Base-by-base conservation (phyloP, 2,888 invertebrate genomes). In the Agrotis puta region DNA sequence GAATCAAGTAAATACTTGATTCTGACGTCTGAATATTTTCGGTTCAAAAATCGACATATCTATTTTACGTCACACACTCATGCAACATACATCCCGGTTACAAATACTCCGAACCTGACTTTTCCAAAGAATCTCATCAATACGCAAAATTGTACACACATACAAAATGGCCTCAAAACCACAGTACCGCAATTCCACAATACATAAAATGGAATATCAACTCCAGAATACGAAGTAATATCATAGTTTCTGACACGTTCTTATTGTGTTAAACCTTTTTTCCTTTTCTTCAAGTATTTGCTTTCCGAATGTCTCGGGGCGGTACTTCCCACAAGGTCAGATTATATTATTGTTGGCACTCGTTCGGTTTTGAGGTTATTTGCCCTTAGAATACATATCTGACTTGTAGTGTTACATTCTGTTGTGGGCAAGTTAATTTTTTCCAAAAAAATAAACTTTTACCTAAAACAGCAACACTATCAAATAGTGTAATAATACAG, bases 201-300 rank as follows among this genome's bases (percentile, higher is more conserved):
- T 13, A 66, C 7, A 39, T 45, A 66, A 76, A 45, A 45, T 43
- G 45, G 24, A 33, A 53, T 45, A 70, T 63, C 43, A 56, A 77
- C 48, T 71, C 33, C 43, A 71, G 43, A 70, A 58, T 74, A 71
- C 53, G 57, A 54, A 54, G 50, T 43, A 72, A 72, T 59, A 72
- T 70, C 54, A 59, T 61, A 56, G 78, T 74, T 70, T 74, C 45
- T 61, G 70, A 50, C 70, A 74, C 61, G 58, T 78, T 48, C 47
- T 70, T 57, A 51, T 62, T 62, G 47, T 39, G 48, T 59, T 45
- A 27, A 58, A 79, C 58, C 63, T 59, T 78, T 53, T 70, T 77
- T 33, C 18, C 58, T 24, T 63, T 79, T 62, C n/a, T 71, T 43
- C 27, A 24, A 79, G 53, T 75, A 72, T 79, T 72, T 79, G 63